These are phyloP conservation scores for Hydrozoanthus tunicans DNA, from an alignment of 64 coral and sea anemone genomes.

Conservation along the genomic window DNA sequence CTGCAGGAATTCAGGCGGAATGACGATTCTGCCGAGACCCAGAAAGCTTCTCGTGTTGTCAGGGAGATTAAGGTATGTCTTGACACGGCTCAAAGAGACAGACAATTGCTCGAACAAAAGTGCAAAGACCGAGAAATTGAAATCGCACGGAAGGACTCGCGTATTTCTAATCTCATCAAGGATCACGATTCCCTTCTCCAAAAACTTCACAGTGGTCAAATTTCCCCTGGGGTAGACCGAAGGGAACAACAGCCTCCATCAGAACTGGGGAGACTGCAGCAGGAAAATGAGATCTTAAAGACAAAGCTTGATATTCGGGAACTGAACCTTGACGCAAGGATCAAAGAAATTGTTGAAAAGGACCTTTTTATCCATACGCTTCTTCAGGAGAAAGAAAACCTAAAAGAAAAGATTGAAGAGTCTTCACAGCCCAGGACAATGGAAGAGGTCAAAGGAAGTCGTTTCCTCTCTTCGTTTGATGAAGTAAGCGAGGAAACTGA, in stretches of 20 bases:
- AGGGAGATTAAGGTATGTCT: slow-evolving; percentile 21
- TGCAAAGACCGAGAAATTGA: slow-evolving; percentile 43
- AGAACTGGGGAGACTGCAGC: not conserved
- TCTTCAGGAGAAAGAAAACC: slow-evolving; percentile 9
- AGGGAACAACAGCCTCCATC: not conserved
- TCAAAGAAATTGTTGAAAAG: slow-evolving; percentile 38
- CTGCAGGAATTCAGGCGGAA: slow-evolving; percentile 11
- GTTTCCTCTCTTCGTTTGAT: not conserved
- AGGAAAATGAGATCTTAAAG: slow-evolving; percentile 33
- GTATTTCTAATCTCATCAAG: slow-evolving; percentile 1
- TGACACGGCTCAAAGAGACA: not conserved
- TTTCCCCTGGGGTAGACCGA: too few species aligned
- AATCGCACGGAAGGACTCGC: slow-evolving; percentile 31
- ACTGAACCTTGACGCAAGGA: slow-evolving; percentile 27
- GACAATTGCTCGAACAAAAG: slow-evolving; percentile 10
- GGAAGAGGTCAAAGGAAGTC: not conserved
- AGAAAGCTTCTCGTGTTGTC: slow-evolving; percentile 13
- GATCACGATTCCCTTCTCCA: not conserved
- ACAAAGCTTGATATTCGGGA: slow-evolving; percentile 29
- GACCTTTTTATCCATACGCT: slow-evolving; percentile 11
- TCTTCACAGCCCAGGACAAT: slow-evolving; percentile 11
- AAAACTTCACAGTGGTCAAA: not conserved
- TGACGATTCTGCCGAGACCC: not conserved
- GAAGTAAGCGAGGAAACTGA: not conserved
- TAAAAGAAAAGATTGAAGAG: slow-evolving; percentile 30